Percentiles rank a stretch among this genome's conserved stretches.
phyloP scores from a whole-genome alignment of 2,888 invertebrate species.

The Eupsilia transversa region DNA sequence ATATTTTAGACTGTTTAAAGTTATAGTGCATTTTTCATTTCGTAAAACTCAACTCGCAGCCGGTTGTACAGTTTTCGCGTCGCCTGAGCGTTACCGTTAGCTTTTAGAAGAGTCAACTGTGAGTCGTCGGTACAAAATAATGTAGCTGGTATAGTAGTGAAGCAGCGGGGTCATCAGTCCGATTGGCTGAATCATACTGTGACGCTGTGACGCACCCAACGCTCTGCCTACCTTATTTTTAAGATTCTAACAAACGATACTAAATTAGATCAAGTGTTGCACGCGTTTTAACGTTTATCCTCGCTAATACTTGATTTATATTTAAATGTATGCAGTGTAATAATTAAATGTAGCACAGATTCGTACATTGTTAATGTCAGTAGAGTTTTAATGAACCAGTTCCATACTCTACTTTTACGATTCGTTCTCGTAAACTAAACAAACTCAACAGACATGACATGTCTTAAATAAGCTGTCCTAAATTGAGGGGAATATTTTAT shows the following conservation, averaged over 20 bases:
- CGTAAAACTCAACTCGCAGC: conserved; percentile 65
- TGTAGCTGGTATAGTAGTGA: conserved; percentile 64
- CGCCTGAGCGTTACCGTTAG: conserved; percentile 78
- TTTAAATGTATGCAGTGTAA: conserved; percentile 39
- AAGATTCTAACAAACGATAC: conserved; percentile 44
- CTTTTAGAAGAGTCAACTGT: conserved; percentile 77
- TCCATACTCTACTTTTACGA: conserved; percentile 48
- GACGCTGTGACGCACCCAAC: conserved; percentile 68
- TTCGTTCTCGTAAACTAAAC: conserved; percentile 47
- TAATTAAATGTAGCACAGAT: conserved; percentile 45
- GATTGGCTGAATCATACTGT: conserved; percentile 77
- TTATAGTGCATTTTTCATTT: conserved; percentile 50
- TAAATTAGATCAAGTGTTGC: conserved; percentile 47
- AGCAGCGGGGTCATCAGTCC: conserved; percentile 83
- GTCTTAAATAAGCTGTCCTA: conserved; percentile 43
- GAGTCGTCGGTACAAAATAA: conserved; percentile 75
- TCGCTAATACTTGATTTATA: conserved; percentile 26
- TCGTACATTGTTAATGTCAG: conserved; percentile 36
- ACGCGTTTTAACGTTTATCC: conserved; percentile 26
- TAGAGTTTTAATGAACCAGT: conserved; percentile 52
- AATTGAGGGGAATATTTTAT: conserved; percentile 43
- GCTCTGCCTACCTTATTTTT: conserved; percentile 59
- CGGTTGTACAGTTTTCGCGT: conserved; percentile 73
- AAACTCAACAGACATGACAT: conserved; percentile 51
- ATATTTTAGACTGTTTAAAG: not conserved